These are phyloP conservation scores for Phrynosoma platyrhinos DNA, from an alignment of 2,113 vertebrate genomes.

Conservation along the genomic window DNA sequence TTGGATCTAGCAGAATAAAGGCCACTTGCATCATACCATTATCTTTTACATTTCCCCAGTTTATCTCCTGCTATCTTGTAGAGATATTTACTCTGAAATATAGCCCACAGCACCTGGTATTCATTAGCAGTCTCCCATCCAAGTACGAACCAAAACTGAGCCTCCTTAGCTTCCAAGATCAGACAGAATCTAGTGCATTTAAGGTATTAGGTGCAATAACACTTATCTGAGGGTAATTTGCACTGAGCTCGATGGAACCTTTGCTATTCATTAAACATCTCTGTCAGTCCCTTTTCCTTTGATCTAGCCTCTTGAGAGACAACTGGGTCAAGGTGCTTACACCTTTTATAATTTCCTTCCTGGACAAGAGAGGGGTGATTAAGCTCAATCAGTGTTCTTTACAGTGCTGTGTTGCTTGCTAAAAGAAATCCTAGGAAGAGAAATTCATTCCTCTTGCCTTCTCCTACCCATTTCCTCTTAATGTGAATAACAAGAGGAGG, in stretches of 20 bases:
- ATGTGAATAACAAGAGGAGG: background rate
- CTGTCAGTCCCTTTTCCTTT: background rate
- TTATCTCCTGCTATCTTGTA: slow-evolving; percentile 13
- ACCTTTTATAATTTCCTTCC: background rate
- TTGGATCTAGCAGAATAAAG: background rate
- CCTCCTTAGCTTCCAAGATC: too few relatives aligned
- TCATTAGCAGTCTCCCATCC: too few relatives aligned
- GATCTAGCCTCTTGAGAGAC: background rate
- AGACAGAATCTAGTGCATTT: too few relatives aligned
- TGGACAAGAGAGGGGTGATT: background rate
- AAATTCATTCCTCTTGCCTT: background rate
- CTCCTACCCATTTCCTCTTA: background rate
- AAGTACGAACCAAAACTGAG: too few relatives aligned
- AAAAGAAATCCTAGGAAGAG: background rate
- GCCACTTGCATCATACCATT: slow-evolving; percentile 3
- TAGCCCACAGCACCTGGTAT: too few relatives aligned
- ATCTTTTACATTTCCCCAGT: slow-evolving; percentile 8
- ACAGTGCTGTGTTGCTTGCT: background rate
- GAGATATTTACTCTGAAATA: too few relatives aligned
- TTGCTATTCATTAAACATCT: background rate
- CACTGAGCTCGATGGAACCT: background rate
- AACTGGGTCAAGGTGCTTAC: background rate
- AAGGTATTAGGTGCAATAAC: too few relatives aligned
- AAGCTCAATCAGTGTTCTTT: background rate
- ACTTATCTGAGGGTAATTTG: background rate